Conservation (phyloP, 2,113 vertebrate species). For the Tichodroma muraria region DNA sequence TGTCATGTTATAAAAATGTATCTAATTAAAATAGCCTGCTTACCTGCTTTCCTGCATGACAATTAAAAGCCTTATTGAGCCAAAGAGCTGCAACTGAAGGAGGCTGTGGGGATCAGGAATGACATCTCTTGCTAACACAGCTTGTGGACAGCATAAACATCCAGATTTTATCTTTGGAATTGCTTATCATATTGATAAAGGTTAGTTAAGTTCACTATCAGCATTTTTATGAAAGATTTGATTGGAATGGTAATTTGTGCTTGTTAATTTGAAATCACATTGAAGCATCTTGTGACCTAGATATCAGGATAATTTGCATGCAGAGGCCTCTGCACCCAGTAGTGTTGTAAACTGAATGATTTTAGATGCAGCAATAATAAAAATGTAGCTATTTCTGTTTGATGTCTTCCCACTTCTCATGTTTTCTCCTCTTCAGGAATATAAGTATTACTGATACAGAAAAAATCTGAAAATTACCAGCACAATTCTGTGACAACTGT, state of each 20-base stretch:
- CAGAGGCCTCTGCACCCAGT: not conserved
- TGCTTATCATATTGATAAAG: slow-evolving; percentile 70
- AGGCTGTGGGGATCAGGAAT: slow-evolving; percentile 59
- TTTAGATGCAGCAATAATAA: not conserved
- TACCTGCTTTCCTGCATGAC: slow-evolving; percentile 56
- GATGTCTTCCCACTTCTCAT: not conserved
- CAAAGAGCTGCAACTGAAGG: slow-evolving; percentile 67
- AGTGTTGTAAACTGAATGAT: not conserved
- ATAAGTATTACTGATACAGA: not conserved
- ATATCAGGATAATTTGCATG: slow-evolving; percentile 2
- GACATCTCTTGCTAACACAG: slow-evolving; percentile 33
- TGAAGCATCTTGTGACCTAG: not conserved
- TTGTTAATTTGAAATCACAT: slow-evolving; percentile 12
- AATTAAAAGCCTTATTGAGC: slow-evolving; percentile 71
- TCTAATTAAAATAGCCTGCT: slow-evolving; percentile 1
- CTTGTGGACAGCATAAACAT: slow-evolving; percentile 61
- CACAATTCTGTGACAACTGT: not conserved
- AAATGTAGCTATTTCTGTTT: not conserved
- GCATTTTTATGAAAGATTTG: not conserved
- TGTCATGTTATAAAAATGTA: not conserved
- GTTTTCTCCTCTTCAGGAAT: not conserved
- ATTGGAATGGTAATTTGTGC: not conserved
- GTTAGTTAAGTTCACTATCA: slow-evolving; percentile 56
- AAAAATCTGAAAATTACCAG: slow-evolving; percentile 1
- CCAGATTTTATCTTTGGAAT: slow-evolving; percentile 56